Percentiles rank a stretch among this genome's conserved stretches.
Conservation (phyloP, 2,888 invertebrate species). For the Apamea crenata region DNA sequence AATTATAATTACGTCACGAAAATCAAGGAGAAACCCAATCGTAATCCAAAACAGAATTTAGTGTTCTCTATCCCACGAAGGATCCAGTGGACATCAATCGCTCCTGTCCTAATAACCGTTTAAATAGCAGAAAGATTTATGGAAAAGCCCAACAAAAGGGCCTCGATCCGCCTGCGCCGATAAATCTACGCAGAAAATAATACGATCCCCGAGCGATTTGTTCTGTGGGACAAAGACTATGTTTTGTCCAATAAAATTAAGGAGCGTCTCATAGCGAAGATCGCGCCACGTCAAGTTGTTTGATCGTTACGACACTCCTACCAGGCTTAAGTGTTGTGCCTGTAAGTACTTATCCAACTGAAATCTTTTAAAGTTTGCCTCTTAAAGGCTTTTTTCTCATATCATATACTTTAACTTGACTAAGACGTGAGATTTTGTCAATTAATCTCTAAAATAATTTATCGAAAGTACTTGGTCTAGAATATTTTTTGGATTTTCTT, state of each 20-base stretch:
- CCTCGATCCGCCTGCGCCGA: slow-evolving; percentile 84
- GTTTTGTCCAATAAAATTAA: slow-evolving; percentile 87
- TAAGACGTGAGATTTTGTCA: slow-evolving; percentile 13
- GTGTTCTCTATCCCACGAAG: slow-evolving; percentile 73
- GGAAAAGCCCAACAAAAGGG: slow-evolving; percentile 87
- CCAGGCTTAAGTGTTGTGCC: slow-evolving; percentile 44
- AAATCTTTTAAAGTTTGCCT: slow-evolving; percentile 43
- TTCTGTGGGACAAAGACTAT: slow-evolving; percentile 85
- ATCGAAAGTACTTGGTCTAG: background rate
- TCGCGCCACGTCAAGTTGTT: slow-evolving; percentile 66
- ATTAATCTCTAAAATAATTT: slow-evolving; percentile 25
- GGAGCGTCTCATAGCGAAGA: slow-evolving; percentile 70
- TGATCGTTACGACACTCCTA: slow-evolving; percentile 59
- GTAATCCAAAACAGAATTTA: slow-evolving; percentile 68
- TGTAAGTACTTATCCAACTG: slow-evolving; percentile 33
- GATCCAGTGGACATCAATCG: slow-evolving; percentile 84
- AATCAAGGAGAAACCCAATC: slow-evolving; percentile 47
- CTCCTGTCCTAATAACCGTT: slow-evolving; percentile 88
- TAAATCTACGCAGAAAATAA: slow-evolving; percentile 89
- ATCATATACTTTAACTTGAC: slow-evolving; percentile 20
- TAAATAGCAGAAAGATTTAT: slow-evolving; percentile 89
- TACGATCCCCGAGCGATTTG: slow-evolving; percentile 87
- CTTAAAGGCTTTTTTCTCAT: slow-evolving; percentile 34
- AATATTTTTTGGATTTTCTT: background rate
- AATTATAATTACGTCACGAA: slow-evolving; percentile 48